A percentile compares a stretch with the other conserved stretches of the same genome.
These are phyloP conservation scores for Ptychochromis oligacanthus DNA, from an alignment of 2,113 vertebrate genomes.

Conservation along the genomic window DNA sequence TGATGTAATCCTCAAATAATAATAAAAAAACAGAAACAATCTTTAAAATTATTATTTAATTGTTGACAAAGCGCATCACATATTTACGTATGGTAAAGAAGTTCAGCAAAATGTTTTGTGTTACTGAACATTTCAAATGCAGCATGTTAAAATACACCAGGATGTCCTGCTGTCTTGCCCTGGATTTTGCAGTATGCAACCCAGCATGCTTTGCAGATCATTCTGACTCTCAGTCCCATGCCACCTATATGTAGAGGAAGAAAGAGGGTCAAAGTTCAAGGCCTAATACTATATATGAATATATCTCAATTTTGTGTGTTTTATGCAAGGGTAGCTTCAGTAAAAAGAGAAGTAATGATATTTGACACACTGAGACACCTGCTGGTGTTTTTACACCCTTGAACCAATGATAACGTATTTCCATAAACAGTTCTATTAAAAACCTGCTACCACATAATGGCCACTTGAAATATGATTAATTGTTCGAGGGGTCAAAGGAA, in stretches of 20 bases:
- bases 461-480: conserved; percentile 35
- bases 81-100: not conserved
- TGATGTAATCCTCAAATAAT: not conserved
- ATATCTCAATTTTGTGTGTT: not conserved
- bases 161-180: too few relatives aligned
- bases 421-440: conserved; percentile 27
- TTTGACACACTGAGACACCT: conserved; percentile 5
- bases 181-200: not conserved
- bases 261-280: not conserved
- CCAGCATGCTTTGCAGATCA: not conserved
- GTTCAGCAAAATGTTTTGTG: not conserved
- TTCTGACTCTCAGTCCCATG: not conserved
- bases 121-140: not conserved
- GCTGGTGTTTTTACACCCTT: conserved; percentile 9
- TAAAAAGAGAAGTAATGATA: not conserved
- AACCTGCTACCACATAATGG: conserved; percentile 7
- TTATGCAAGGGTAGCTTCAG: not conserved
- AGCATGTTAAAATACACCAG: not conserved
- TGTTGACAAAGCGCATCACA: not conserved
- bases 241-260: not conserved
- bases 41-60: not conserved
- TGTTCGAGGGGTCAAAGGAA: conserved; percentile 41
- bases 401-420: conserved; percentile 23
- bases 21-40: not conserved
- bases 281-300: not conserved